A percentile compares a stretch with the other conserved stretches of the same genome.
phyloP scores from a whole-genome alignment of 2,113 vertebrate genomes.

The Talpa occidentalis region DNA sequence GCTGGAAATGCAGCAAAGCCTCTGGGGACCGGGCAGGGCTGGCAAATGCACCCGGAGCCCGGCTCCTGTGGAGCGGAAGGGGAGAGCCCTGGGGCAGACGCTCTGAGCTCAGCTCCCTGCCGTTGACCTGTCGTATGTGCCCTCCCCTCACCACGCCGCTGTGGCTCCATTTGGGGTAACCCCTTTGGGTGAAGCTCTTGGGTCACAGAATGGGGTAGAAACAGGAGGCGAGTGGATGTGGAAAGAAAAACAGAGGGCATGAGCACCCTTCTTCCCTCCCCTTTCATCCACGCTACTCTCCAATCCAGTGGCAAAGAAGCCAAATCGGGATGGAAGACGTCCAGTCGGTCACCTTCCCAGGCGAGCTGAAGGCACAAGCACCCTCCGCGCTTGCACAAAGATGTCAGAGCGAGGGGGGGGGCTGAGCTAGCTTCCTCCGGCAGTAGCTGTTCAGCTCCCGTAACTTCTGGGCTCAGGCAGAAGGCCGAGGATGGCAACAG shows the following conservation, averaged over 20 bases:
- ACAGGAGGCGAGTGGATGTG: not conserved
- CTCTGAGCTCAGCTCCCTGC: not conserved
- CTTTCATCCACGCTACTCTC: not conserved
- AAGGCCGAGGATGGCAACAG: not conserved
- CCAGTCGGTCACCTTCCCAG: not conserved
- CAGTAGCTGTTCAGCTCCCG: not conserved
- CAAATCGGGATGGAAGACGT: not conserved
- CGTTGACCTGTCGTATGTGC: not conserved
- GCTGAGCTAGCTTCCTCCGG: too few relatives aligned
- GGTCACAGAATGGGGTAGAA: not conserved
- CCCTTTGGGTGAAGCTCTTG: not conserved
- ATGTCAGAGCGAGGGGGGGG: not conserved
- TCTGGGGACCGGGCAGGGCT: too few relatives aligned
- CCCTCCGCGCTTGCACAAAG: not conserved
- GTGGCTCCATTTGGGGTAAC: fast-evolving
- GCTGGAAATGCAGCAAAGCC: not conserved
- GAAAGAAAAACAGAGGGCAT: not conserved
- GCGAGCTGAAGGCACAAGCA: not conserved
- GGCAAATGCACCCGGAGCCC: too few relatives aligned
- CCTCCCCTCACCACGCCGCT: not conserved
- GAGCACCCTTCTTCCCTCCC: not conserved
- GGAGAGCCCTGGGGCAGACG: not conserved
- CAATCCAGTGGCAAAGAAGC: not conserved
- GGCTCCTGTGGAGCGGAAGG: fast-evolving
- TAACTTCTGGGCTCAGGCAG: not conserved